Conservation (phyloP, 2,113 vertebrate genomes). For the Camarhynchus parvulus region DNA sequence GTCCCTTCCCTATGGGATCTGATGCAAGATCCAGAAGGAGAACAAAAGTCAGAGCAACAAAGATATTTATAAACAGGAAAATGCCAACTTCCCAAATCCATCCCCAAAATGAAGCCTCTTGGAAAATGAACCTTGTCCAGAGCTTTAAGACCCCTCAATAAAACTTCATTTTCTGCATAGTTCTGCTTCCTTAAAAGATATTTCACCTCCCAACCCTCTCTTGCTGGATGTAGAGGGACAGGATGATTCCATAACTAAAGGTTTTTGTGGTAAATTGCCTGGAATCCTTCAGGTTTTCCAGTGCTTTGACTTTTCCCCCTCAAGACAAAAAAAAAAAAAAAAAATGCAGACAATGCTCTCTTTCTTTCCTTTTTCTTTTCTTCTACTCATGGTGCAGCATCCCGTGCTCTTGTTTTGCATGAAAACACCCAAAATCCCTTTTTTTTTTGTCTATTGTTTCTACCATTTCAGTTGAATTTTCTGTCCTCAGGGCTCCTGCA, state of each 20-base stretch:
- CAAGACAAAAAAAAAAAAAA: neutral
- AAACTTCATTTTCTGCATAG: neutral
- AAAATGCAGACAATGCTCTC: neutral
- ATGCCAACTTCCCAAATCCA: neutral
- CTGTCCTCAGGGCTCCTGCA: neutral
- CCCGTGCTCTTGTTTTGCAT: neutral
- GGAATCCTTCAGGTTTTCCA: neutral
- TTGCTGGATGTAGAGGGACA: neutral
- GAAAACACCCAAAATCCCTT: neutral
- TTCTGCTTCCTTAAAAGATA: neutral
- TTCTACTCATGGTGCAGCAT: neutral
- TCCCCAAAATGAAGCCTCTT: neutral
- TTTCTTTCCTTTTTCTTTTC: neutral
- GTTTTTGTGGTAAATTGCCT: neutral
- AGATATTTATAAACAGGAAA: slow-evolving; percentile 21
- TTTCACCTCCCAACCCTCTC: neutral
- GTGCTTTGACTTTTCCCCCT: neutral
- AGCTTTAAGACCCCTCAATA: neutral
- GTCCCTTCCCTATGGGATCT: neutral
- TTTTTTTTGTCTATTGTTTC: neutral
- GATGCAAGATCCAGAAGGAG: neutral
- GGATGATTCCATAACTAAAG: neutral
- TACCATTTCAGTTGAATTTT: neutral
- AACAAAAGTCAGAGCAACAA: slow-evolving; percentile 26
- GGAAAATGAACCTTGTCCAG: neutral